These are phyloP conservation scores for Bathybates hornii DNA, from an alignment of 2,113 vertebrate species.

Conservation along the genomic window DNA sequence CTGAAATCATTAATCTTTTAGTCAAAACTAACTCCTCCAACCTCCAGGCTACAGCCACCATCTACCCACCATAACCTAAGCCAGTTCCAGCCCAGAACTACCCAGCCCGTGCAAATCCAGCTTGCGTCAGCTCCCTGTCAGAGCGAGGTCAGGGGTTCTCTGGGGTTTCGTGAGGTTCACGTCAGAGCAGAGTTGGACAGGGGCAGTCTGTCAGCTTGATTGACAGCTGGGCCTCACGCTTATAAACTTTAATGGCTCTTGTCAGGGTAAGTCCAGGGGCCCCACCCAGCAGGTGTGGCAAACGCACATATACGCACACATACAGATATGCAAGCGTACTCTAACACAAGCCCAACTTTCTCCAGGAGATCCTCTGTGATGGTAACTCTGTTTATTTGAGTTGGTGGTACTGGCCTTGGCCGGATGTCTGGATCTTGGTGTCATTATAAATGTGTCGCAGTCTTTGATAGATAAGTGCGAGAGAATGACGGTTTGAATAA, in stretches of 20 bases:
- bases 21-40: neutral
- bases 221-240: conserved; percentile 60
- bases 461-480: neutral
- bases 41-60: neutral
- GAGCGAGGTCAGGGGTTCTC: conserved; percentile 50
- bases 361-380: conserved; percentile 10
- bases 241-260: conserved; percentile 75
- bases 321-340: neutral
- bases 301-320: conserved; percentile 7
- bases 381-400: conserved; percentile 11
- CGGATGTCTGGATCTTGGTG: neutral
- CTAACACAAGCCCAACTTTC: neutral
- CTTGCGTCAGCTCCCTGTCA: conserved; percentile 23
- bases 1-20: conserved; percentile 7
- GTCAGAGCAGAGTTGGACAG: conserved; percentile 15
- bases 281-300: conserved; percentile 56
- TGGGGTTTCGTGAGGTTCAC: conserved; percentile 44
- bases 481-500: neutral
- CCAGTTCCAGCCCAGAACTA: neutral
- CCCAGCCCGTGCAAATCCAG: neutral
- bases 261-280: conserved; percentile 60
- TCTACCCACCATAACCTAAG: neutral
- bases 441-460: neutral
- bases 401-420: neutral
- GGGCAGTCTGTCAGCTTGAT: conserved; percentile 63